Base-by-base conservation (phyloP, 2,888 invertebrate species). In the Perdita meconis region DNA sequence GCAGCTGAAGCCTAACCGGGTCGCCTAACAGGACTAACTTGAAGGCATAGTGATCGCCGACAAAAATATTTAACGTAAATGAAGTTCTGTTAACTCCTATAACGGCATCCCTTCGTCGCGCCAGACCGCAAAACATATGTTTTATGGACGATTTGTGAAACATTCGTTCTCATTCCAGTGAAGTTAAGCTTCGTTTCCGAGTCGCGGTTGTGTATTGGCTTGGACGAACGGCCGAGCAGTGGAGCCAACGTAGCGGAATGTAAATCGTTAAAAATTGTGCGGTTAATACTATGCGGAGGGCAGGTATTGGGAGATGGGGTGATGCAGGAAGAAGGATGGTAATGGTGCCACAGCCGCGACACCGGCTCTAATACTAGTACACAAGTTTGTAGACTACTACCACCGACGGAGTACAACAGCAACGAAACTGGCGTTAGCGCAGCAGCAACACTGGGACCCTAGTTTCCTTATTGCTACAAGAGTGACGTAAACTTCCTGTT, bases 201-300 rank as follows among this genome's bases (percentile, higher is more conserved):
- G 50, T 42, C 36, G 36, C 12, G 51, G n/a, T 0, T 16, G 47
- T 67, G 30, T 4, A 30, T 30, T 30, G 30, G 30, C 30, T 30
- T 30, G 30, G 30, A 2, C 30, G 30, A 2, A 6, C 30, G 6
- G 6, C 30, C 30, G 30, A 30, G 30, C 2, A 30, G 30, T 30
- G 3, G 30, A 69, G 61, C 26, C 61, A 64, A 67, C 78, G 65
- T 64, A 60, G 80, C 63, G 77, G 81, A 84, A 86, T 84, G 82
- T 81, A 86, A 86, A 87, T 88, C 83, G 84, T 88, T 83, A 74
- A 80, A 80, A 86, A 86, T 85, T 81, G 82, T 81, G 81, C 77
- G 74, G 83, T 80, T 86, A 84, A 86, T 88, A 86, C 85, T 83
- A 87, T 83, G 86, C 86, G 80, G 81, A 6, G 30, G 30, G 30